Base-by-base conservation (phyloP, 2,888 invertebrate genomes). In the Athrips mouffetella region DNA sequence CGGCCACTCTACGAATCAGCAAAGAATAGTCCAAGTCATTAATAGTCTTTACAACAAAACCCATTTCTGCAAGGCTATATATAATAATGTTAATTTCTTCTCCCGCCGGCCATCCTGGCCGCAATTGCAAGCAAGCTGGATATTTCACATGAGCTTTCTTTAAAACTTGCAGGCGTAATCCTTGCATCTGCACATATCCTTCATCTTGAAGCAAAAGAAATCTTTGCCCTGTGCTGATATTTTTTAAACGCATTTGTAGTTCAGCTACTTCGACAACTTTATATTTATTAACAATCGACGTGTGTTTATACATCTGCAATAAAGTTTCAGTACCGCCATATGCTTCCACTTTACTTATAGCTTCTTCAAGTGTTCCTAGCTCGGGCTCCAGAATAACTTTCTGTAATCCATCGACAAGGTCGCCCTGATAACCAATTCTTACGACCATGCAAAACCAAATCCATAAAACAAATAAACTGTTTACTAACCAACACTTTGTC, bases 401-500 rank as follows among this genome's bases (percentile, higher is more conserved):
- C 18, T 72, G 73, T 46, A 83, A 55, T 6, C 64, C 67, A 2
- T 75, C 52, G 0, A 80, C 65, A 0, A 83, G 63, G 15, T 70
- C 67, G 3, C 76, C 73, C 60, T 77, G 76, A 50, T 79, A 80
- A 20, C 58, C 69, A n/a, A 76, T 72, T 15, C 78, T 71, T n/a
- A 77, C 57, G 15, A 83, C 53, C 15, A 78, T 60, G 48, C 75
- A 74, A 54, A 69, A 79, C 78, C 79, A 80, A 54, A 83, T 62
- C 82, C 81, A 83, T 11, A 74, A 45, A 1, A 69, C 48, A 47
- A 72, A 75, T 3, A 76, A 54, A 45, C 37, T 58, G 48, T 80
- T 80, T 2, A 67, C 50, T 0, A 74, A 42, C 50, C 59, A 62
- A 15, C 67, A 68, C 27, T 65, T 64, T 0, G 74, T 70, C 45